Evolutionary conservation across 1,140 invertebrate genomes (phyloP).

Genomic region (Coptotermes formosanus): DNA sequence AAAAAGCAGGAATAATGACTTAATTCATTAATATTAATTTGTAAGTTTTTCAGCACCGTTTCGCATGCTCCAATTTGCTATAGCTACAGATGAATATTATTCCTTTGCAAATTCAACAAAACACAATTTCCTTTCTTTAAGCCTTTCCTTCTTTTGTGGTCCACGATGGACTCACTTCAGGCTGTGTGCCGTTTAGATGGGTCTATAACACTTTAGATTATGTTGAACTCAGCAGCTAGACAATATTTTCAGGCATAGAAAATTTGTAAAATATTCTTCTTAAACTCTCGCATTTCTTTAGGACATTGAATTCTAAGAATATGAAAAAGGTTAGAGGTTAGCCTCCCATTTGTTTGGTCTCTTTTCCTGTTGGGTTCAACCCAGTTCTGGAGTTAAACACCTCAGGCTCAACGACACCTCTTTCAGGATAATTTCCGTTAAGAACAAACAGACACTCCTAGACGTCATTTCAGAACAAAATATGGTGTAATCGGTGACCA

Average conservation of each 20-base stretch:
- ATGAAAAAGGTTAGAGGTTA: not conserved
- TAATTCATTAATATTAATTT: too few species aligned
- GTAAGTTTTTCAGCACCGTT: too few species aligned
- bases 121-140: not conserved
- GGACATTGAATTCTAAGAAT: not conserved
- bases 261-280: not conserved
- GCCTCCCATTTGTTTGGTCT: not conserved
- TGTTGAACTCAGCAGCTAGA: not conserved
- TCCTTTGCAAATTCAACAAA: too few species aligned
- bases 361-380: not conserved
- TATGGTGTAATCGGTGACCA: too few species aligned
- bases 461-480: too few species aligned
- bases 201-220: not conserved
- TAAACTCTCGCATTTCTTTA: not conserved
- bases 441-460: too few species aligned
- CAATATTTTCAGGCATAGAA: not conserved
- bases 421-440: too few species aligned
- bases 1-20: too few species aligned
- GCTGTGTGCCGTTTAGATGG: not conserved
- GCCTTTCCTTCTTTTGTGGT: not conserved
- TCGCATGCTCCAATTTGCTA: too few species aligned
- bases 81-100: too few species aligned
- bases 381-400: not conserved
- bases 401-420: not conserved
- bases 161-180: not conserved